phyloP scores from a whole-genome alignment of 2,797 vertebrate species.

The Micrastur ruficollis region DNA sequence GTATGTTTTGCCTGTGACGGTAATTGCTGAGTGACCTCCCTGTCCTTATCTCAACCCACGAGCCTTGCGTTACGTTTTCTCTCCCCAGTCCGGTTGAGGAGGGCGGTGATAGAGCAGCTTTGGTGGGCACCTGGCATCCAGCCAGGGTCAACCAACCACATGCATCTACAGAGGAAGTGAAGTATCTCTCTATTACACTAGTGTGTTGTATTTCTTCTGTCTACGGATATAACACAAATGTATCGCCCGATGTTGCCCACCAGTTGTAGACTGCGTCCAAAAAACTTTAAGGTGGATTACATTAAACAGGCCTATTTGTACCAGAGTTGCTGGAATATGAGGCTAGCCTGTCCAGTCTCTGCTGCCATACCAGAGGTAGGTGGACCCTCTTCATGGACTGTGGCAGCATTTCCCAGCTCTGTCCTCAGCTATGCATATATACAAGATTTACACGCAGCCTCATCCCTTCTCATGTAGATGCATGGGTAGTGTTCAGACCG shows the following conservation, averaged over 20 bases:
- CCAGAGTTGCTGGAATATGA: accelerated
- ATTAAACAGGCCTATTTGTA: not conserved
- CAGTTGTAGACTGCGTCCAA: not conserved
- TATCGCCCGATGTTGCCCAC: not conserved
- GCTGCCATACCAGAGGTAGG: accelerated
- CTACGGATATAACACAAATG: not conserved
- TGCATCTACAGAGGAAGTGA: not conserved
- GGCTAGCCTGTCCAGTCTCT: not conserved
- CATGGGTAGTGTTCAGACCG: not conserved
- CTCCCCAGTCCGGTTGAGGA: no score
- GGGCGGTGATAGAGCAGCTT: no score
- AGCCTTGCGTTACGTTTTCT: no score
- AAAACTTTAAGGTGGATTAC: not conserved
- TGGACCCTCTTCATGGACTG: accelerated
- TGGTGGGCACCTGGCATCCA: no score
- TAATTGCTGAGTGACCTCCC: no score
- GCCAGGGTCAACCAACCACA: no score
- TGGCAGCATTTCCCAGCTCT: not conserved
- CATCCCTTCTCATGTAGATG: not conserved
- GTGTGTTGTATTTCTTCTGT: not conserved
- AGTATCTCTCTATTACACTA: accelerated
- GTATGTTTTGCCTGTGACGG: no score
- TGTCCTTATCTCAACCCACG: no score
- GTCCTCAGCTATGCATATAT: accelerated
- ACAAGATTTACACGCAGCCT: accelerated